Evolutionary conservation across 2,888 invertebrate genomes (phyloP).

Genomic region (Neria commutata): DNA sequence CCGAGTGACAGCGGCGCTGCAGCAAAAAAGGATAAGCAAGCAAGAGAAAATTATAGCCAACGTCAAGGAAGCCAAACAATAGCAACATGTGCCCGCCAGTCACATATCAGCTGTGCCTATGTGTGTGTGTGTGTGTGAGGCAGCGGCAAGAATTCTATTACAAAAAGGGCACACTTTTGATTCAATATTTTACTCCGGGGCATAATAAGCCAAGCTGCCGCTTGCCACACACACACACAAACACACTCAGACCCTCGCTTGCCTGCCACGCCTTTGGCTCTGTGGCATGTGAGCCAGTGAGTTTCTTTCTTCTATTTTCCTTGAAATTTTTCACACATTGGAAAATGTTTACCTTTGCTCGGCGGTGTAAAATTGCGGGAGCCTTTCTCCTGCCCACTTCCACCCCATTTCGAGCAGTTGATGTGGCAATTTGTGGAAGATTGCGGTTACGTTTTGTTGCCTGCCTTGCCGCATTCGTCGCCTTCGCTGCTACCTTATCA

Average conservation of each 20-base stretch:
- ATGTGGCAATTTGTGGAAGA: constrained; percentile 49
- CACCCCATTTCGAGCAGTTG: neutral
- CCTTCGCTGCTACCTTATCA: constrained; percentile 15
- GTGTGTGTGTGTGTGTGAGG: constrained; percentile 27
- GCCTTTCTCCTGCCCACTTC: constrained; percentile 14
- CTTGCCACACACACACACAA: constrained; percentile 13
- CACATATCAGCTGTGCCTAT: neutral
- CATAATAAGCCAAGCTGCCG: constrained; percentile 54
- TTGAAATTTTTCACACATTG: constrained; percentile 10
- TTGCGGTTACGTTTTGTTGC: constrained; percentile 51
- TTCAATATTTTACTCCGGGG: constrained; percentile 56
- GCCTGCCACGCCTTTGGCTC: constrained; percentile 23
- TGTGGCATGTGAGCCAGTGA: constrained; percentile 2
- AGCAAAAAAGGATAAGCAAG: neutral
- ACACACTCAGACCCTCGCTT: no score
- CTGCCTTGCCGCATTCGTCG: constrained; percentile 47
- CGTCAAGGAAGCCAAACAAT: constrained; percentile 53
- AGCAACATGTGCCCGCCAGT: constrained; percentile 48
- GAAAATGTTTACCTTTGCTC: constrained; percentile 51
- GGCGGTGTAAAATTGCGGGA: constrained; percentile 40
- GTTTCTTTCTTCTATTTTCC: constrained; percentile 4
- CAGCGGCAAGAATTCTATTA: constrained; percentile 52
- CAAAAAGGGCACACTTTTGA: constrained; percentile 38
- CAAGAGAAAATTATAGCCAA: neutral
- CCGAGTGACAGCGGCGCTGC: constrained; percentile 23